These are phyloP conservation scores for Zaprionus bogoriensis DNA, from an alignment of 2,888 invertebrate species.

Conservation along the genomic window DNA sequence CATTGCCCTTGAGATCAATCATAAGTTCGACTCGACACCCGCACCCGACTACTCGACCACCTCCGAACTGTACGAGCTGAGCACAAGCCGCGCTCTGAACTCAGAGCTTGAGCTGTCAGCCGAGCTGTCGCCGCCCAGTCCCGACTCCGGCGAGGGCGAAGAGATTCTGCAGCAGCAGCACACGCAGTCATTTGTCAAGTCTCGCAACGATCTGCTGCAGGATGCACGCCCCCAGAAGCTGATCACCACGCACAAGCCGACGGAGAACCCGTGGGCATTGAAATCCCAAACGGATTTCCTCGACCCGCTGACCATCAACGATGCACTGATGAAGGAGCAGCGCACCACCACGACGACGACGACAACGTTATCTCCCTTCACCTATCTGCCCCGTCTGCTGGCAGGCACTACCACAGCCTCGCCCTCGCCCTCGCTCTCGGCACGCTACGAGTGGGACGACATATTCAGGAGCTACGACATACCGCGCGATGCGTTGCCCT, in stretches of 20 bases:
- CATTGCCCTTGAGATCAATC: constrained; percentile 84
- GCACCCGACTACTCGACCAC: constrained; percentile 72
- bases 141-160: constrained; percentile 83
- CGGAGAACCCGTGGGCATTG: constrained; percentile 82
- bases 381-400: constrained; percentile 56
- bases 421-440: constrained; percentile 72
- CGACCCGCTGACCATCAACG: constrained; percentile 89
- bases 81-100: constrained; percentile 84
- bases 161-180: constrained; percentile 88
- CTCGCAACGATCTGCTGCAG: constrained; percentile 82
- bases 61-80: constrained; percentile 81
- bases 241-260: constrained; percentile 68
- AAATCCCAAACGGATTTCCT: constrained; percentile 86
- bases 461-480: constrained; percentile 84
- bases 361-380: constrained; percentile 81
- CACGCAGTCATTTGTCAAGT: constrained; percentile 87
- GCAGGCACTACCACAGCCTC: constrained; percentile 33
- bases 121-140: constrained; percentile 82
- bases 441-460: constrained; percentile 81
- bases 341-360: constrained; percentile 51
- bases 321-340: constrained; percentile 84
- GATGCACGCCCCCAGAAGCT: constrained; percentile 54
- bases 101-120: constrained; percentile 74
- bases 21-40: constrained; percentile 74
- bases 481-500: constrained; percentile 84